Base-by-base conservation (phyloP, 2,888 invertebrate genomes). In the Lasioglossum morio region DNA sequence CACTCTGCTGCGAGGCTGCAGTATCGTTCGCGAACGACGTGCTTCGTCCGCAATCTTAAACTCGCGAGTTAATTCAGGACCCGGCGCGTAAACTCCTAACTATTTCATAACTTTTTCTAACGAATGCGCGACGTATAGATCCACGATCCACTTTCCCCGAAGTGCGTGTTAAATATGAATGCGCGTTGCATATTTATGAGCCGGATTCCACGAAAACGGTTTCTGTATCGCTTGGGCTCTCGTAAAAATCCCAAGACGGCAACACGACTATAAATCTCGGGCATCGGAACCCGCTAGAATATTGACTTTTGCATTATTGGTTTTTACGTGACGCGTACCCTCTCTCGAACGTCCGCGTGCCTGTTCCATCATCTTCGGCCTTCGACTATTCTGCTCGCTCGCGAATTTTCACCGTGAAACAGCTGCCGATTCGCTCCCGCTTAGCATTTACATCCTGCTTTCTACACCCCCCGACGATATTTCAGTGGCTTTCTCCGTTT, bases 251-350 rank as follows among this genome's bases (percentile, higher is more conserved):
- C 81, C 60, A 60, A n/a, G 37, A 66, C 74, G 37, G 63, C 63
- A 63, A 77, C 79, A 27, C 40, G 75, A 16, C 83, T 77, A 88
- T 89, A 90, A 90, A 90, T 90, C 90, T 87, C 82, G 75, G 82
- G 43, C 70, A 72, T 75, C 86, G 83, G 87, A 88, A 85, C 89
- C 88, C 83, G 84, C 84, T 83, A 82, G 87, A 89, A 90, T 90
- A 89, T 90, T 89, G 90, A 89, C 88, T 90, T 86, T 84, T 83
- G 88, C 90, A 88, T 90, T 90, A 90, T 90, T 90, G 89, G 86
- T 89, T 89, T 90, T 88, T 89, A 86, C 86, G 30, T 77, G 57
- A 77, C 60, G 86, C 82, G 77, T 87, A 79, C 81, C 81, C 70
- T 43, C 77, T 75, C 79, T 12, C 63, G 81, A 87, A 89, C 82